Base-by-base conservation (phyloP, 2,113 vertebrate species). In the Tringa solitaria region DNA sequence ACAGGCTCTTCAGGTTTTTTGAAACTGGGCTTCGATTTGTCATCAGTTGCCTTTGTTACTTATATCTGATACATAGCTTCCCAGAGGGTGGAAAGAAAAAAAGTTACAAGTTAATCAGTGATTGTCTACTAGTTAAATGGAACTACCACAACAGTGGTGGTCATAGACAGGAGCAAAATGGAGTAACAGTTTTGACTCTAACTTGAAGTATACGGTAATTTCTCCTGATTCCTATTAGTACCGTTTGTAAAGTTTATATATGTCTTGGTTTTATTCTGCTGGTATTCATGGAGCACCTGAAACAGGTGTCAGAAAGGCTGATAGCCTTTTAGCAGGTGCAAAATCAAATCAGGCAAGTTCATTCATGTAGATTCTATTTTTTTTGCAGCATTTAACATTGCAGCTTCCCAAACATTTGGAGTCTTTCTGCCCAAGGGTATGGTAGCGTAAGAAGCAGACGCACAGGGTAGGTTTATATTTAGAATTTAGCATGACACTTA, bases 291-390 rank as follows among this genome's bases (percentile, higher is more conserved):
- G 65, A 93, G n/a, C 60, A 91, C 91, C 53, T 91, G 85, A 94
- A 94, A 96, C 70, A 69, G 75, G 50, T 64, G 37, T 56, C 74
- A 45, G 43, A 79, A 75, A 88, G 84, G 77, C 94, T 90, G 93
- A 86, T 68, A 90, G 74, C 54, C 67, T 94, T 93, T 84, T 76
- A 84, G 75, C 76, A 83, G 79, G 64, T 61, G 54, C 80, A 92
- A 95, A 93, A 93, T 79, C 83, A 93, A 85, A 73, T 64, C 85
- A 89, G 65, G 70, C 90, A 91, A 56, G 80, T 96, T 93, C 41
- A 59, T 92, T 96, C 73, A 64, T 76, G 74, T 69, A 65, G 39
- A 28, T 78, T 18, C 61, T 17, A 18, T 24, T 88, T 89, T 95
- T 95, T 95, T 95, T 87, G 64, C 22, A 95, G 68, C 67, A 59